A percentile compares a stretch with the other conserved stretches of the same genome.
phyloP scores from a whole-genome alignment of 2,797 vertebrate species.

The Mormyrus hasselquistii region DNA sequence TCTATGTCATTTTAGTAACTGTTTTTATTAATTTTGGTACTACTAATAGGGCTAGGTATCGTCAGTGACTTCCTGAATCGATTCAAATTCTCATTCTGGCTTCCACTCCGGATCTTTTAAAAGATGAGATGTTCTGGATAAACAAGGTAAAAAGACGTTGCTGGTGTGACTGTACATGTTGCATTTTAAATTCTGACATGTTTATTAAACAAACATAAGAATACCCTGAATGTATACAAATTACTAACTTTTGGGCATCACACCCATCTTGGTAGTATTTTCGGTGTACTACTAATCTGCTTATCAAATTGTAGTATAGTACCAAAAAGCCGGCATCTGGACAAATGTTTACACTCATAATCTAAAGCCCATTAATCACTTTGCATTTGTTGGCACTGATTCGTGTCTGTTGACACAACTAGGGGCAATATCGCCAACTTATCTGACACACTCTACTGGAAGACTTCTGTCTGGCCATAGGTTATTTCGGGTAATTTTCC shows the following conservation, averaged over 20 bases:
- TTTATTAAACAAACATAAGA: background rate
- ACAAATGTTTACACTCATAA: background rate
- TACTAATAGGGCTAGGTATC: background rate
- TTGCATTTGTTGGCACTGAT: background rate
- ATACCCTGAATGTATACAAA: background rate
- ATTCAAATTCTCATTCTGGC: background rate
- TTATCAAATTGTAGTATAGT: background rate
- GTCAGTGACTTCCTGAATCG: background rate
- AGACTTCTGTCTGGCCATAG: background rate
- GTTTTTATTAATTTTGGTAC: background rate
- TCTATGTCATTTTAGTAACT: background rate
- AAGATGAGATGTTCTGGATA: background rate
- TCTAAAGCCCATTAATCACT: background rate
- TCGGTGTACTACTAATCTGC: background rate
- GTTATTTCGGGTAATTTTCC: background rate
- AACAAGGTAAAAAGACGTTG: background rate
- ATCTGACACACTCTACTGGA: background rate
- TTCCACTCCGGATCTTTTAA: background rate
- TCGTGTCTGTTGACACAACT: background rate
- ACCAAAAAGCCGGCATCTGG: background rate
- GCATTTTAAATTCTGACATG: background rate
- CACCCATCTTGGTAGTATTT: background rate
- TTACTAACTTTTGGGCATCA: background rate
- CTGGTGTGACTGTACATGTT: background rate
- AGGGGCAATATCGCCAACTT: background rate